phyloP scores from a whole-genome alignment of 2,113 vertebrate species.

The Sylvia atricapilla region DNA sequence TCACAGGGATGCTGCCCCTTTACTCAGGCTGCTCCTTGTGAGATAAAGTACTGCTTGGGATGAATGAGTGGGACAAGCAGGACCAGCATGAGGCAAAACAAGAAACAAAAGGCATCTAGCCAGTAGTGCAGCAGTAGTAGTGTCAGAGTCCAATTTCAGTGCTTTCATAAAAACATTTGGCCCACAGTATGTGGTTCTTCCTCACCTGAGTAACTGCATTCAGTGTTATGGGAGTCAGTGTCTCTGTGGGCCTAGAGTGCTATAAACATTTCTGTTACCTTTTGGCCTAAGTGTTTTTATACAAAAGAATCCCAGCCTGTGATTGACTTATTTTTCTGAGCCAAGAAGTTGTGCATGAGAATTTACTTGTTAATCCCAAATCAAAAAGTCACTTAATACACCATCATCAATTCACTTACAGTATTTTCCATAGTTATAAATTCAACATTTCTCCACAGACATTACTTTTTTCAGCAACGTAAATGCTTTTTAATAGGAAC shows the following conservation, averaged over 20 bases:
- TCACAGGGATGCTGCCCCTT: background rate
- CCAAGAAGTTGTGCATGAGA: background rate
- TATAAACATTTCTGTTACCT: background rate
- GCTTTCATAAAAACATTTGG: background rate
- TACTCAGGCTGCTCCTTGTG: background rate
- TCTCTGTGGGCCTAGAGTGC: background rate
- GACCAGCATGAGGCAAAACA: background rate
- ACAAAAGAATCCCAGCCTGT: background rate
- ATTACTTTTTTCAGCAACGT: background rate
- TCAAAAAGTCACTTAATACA: slow-evolving; percentile 24
- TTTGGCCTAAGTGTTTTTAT: background rate
- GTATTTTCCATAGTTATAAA: slow-evolving; percentile 21
- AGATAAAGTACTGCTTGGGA: background rate
- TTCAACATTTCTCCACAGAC: background rate
- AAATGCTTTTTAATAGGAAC: slow-evolving; percentile 32
- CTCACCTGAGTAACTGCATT: background rate
- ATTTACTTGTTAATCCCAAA: slow-evolving; percentile 18
- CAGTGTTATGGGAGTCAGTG: background rate
- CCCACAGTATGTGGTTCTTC: background rate
- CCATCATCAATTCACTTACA: background rate
- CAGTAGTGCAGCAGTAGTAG: background rate
- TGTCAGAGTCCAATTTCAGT: background rate
- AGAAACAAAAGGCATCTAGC: background rate
- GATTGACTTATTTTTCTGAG: background rate
- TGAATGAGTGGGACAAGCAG: background rate